These are phyloP conservation scores for Tenthredo amoena DNA, from an alignment of 2,888 invertebrate genomes.

Conservation along the genomic window DNA sequence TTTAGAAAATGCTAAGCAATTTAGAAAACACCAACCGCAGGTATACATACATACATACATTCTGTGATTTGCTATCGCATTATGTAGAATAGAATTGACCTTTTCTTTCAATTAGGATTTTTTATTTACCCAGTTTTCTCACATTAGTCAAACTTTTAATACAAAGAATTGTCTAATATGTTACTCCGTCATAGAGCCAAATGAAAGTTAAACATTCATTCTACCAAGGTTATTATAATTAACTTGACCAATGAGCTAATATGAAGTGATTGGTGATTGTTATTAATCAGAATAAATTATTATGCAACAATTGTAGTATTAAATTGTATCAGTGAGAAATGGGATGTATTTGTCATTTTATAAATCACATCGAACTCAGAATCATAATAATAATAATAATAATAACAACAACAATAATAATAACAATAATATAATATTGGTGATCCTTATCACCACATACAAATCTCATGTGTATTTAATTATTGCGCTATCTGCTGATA, in stretches of 20 bases:
- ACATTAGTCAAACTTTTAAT: not conserved
- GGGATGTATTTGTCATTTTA: not conserved
- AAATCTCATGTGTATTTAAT: slow-evolving; percentile 28
- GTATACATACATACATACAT: not conserved
- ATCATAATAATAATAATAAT: not conserved
- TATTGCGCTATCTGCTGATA: slow-evolving; percentile 30
- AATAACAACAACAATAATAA: too few relatives aligned
- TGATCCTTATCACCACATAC: not conserved
- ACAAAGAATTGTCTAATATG: not conserved
- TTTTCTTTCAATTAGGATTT: not conserved
- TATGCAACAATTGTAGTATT: slow-evolving; percentile 19
- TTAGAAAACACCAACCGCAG: not conserved
- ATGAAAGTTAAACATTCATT: slow-evolving; percentile 42
- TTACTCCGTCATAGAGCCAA: slow-evolving; percentile 6
- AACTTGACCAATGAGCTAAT: slow-evolving; percentile 50
- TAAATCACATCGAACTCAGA: not conserved
- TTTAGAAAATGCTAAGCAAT: not conserved
- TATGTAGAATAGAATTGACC: not conserved
- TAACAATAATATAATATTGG: not conserved
- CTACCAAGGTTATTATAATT: slow-evolving; percentile 52
- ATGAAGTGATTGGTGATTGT: slow-evolving; percentile 45
- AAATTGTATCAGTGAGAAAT: slow-evolving; percentile 6
- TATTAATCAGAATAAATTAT: slow-evolving; percentile 50
- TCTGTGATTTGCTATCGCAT: not conserved
- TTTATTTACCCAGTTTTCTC: not conserved